phyloP scores from a whole-genome alignment of 2,113 vertebrate species.

The Heptranchias perlo region DNA sequence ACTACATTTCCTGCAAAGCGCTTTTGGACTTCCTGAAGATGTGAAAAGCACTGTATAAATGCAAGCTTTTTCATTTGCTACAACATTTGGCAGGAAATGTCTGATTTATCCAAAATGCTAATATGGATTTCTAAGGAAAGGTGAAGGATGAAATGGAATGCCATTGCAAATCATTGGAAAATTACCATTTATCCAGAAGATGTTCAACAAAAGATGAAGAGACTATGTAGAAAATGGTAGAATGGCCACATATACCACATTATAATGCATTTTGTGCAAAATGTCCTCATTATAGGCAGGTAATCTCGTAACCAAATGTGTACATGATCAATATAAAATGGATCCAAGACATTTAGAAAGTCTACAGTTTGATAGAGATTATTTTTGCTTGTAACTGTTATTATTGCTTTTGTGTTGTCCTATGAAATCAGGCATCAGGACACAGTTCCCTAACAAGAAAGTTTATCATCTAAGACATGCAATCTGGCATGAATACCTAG shows the following conservation, averaged over 20 bases:
- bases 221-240: not conserved
- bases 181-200: not conserved
- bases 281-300: not conserved
- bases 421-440: not conserved
- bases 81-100: not conserved
- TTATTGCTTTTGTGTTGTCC: not conserved
- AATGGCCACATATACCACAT: not conserved
- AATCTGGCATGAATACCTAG: not conserved
- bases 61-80: not conserved
- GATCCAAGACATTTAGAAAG: not conserved
- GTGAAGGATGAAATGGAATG: not conserved
- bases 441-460: not conserved
- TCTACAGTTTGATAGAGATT: not conserved
- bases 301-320: not conserved
- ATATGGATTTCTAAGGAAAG: not conserved
- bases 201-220: not conserved
- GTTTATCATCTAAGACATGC: not conserved
- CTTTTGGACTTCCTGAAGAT: not conserved
- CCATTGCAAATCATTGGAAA: not conserved
- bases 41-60: not conserved
- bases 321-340: not conserved
- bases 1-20: too few relatives aligned
- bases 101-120: not conserved
- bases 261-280: not conserved
- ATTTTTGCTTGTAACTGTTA: not conserved